A percentile compares a stretch with the other conserved stretches of the same genome.
These are phyloP conservation scores for Cuculus canorus DNA, from an alignment of 2,797 vertebrate species.

Conservation along the genomic window DNA sequence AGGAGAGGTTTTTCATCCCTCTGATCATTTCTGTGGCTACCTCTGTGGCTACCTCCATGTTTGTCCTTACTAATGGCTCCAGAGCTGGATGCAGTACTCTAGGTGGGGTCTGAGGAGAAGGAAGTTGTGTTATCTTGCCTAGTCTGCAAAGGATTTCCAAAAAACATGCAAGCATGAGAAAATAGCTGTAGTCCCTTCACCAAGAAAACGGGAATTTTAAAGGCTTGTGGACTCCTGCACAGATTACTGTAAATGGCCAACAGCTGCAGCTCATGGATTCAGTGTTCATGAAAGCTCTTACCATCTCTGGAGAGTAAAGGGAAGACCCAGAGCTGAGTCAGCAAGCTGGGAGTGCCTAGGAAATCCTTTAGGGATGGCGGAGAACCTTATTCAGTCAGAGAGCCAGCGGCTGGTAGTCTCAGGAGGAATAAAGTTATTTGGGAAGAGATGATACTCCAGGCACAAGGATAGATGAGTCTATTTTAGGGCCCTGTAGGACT, in stretches of 20 bases:
- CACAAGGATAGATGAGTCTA: not conserved
- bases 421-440: not conserved
- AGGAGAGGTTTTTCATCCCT: not conserved
- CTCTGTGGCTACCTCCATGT: not conserved
- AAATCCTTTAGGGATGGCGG: not conserved
- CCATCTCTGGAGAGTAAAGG: not conserved
- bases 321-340: not conserved
- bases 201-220: not conserved
- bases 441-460: not conserved
- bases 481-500: not conserved
- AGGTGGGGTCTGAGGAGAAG: not conserved
- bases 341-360: not conserved
- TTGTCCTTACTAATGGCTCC: not conserved
- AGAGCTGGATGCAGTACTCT: not conserved
- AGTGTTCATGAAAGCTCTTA: not conserved
- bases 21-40: not conserved
- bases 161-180: not conserved
- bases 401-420: not conserved
- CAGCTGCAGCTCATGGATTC: not conserved
- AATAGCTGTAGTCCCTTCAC: not conserved
- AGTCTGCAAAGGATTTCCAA: not conserved
- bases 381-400: not conserved
- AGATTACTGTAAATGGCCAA: not conserved
- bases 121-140: not conserved
- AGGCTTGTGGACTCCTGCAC: not conserved